A percentile compares a stretch with the other conserved stretches of the same genome.
phyloP scores from a whole-genome alignment of 2,797 vertebrate species.

The Telmatherina bonti region DNA sequence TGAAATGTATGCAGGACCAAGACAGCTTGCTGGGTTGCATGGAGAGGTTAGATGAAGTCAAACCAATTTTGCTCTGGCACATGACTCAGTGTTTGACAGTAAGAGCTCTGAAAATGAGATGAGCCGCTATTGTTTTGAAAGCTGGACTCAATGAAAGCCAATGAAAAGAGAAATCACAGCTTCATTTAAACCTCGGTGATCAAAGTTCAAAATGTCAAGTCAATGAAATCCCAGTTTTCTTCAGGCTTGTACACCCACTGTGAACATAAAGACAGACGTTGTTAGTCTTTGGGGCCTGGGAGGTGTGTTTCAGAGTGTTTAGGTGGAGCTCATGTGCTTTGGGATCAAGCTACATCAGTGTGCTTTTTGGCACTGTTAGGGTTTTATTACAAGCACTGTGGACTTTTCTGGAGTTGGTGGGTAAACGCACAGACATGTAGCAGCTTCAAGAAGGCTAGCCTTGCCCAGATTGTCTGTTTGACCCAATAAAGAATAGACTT shows the following conservation, averaged over 20 bases:
- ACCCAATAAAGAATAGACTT: slow-evolving; percentile 31
- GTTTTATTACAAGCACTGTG: slow-evolving; percentile 42
- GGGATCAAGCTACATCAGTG: slow-evolving; percentile 35
- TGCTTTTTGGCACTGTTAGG: slow-evolving; percentile 34
- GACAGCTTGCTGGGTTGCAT: slow-evolving; percentile 14
- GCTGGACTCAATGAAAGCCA: background rate
- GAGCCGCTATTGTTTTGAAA: slow-evolving; percentile 19
- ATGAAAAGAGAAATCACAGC: slow-evolving; percentile 14
- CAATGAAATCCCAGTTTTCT: slow-evolving; percentile 31
- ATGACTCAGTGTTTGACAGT: slow-evolving; percentile 24
- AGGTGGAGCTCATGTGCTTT: slow-evolving; percentile 54
- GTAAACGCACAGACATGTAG: slow-evolving; percentile 29
- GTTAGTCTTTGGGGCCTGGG: slow-evolving; percentile 54
- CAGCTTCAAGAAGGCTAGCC: slow-evolving; percentile 26
- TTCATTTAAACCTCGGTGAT: slow-evolving; percentile 18
- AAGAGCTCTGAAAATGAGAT: slow-evolving; percentile 13
- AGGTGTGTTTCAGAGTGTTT: slow-evolving; percentile 55
- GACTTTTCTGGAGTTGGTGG: slow-evolving; percentile 39
- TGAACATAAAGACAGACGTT: slow-evolving; percentile 1
- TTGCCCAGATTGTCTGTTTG: slow-evolving; percentile 40
- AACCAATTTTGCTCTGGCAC: slow-evolving; percentile 23
- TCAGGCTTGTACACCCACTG: slow-evolving; percentile 34
- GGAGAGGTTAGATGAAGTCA: slow-evolving; percentile 21
- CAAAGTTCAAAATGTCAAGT: slow-evolving; percentile 31
- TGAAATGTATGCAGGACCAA: background rate